phyloP scores from a whole-genome alignment of 2,113 vertebrate genomes.

The Cyrtonyx montezumae region DNA sequence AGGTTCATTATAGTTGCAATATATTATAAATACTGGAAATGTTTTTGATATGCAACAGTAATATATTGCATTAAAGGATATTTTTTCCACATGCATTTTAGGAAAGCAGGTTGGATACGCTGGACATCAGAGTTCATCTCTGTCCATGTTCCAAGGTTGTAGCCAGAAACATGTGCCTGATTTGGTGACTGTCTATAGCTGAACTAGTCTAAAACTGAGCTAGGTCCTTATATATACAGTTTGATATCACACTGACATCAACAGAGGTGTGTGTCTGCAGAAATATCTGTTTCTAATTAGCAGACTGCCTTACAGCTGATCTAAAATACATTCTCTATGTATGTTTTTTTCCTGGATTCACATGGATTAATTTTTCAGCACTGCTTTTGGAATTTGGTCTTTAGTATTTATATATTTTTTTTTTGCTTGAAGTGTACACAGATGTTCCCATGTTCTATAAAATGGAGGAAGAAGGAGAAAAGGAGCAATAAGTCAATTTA shows the following conservation, averaged over 20 bases:
- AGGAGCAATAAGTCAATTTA: background rate
- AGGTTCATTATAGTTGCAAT: background rate
- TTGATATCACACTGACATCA: background rate
- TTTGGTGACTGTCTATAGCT: background rate
- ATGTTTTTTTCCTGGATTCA: background rate
- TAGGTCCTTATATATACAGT: background rate
- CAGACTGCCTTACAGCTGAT: background rate
- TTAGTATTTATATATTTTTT: background rate
- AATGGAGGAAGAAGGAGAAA: background rate
- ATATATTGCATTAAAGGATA: background rate
- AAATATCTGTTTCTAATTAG: background rate
- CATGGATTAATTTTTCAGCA: background rate
- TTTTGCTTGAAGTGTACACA: background rate
- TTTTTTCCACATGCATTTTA: background rate
- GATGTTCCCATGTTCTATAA: background rate
- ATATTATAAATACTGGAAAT: background rate
- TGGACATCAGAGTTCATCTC: background rate
- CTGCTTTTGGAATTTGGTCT: background rate
- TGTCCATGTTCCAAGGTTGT: background rate
- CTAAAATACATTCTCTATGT: background rate
- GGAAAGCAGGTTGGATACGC: background rate
- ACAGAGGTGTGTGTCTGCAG: background rate
- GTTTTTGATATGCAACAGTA: conserved; percentile 11
- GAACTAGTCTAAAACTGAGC: background rate
- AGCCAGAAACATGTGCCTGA: background rate